A percentile compares a stretch with the other conserved stretches of the same genome.
Conservation (phyloP, 2,113 vertebrate species). For the Cebus imitator region DNA sequence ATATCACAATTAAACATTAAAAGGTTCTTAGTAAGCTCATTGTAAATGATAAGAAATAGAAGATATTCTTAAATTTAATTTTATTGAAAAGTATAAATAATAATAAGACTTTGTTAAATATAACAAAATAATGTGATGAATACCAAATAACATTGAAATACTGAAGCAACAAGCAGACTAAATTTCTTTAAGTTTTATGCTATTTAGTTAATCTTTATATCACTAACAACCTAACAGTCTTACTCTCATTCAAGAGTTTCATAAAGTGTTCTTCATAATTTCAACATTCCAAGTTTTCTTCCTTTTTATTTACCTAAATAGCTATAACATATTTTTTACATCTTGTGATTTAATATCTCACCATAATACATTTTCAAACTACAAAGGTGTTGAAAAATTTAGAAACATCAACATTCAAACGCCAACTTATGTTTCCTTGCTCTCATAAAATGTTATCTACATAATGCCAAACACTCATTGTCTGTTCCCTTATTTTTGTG, state of each 20-base stretch:
- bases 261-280: not conserved
- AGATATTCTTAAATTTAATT: not conserved
- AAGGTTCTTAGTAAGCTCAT: not conserved
- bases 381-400: conserved; percentile 62
- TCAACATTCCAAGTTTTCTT: not conserved
- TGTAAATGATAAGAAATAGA: not conserved
- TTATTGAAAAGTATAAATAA: not conserved
- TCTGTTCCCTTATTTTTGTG: conserved; percentile 42
- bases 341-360: conserved; percentile 37
- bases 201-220: not conserved
- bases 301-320: conserved; percentile 37
- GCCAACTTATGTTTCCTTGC: conserved; percentile 24
- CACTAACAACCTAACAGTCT: not conserved
- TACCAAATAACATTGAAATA: not conserved
- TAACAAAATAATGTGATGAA: not conserved
- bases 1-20: not conserved
- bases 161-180: not conserved
- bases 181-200: not conserved
- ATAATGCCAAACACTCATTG: not conserved
- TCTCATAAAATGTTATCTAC: conserved; percentile 24
- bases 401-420: conserved; percentile 67
- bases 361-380: conserved; percentile 51
- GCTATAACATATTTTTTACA: conserved; percentile 44
- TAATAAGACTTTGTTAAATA: not conserved
- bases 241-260: not conserved